phyloP scores from a whole-genome alignment of 2,797 vertebrate species.

The Emydoidea blandingii region DNA sequence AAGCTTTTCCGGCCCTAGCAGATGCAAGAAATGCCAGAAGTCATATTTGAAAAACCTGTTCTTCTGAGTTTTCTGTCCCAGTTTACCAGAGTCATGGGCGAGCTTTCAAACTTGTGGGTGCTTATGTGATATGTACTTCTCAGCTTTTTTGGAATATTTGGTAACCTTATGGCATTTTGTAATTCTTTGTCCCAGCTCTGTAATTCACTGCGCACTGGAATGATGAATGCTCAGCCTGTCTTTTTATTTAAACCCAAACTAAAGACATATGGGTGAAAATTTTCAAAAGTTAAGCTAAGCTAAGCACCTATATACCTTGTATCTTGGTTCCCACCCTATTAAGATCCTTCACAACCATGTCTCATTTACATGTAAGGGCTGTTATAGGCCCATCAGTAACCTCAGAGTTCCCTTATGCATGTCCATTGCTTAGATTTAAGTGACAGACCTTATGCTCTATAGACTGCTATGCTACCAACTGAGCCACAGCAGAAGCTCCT shows the following conservation, averaged over 20 bases:
- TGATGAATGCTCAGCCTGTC: not conserved
- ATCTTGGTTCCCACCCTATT: constrained; percentile 45
- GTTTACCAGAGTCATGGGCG: rapidly evolving
- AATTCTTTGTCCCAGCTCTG: not conserved
- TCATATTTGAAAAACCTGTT: not conserved
- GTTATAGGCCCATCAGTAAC: not conserved
- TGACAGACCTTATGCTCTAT: not conserved
- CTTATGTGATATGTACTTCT: not conserved
- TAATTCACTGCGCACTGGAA: not conserved
- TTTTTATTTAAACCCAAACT: not conserved
- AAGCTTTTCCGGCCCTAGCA: not conserved
- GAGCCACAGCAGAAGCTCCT: not conserved
- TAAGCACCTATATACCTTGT: not conserved
- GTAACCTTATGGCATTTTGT: not conserved
- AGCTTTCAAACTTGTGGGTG: not conserved
- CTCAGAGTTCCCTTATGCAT: not conserved
- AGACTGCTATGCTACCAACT: not conserved
- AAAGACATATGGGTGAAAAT: not conserved
- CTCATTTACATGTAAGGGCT: constrained; percentile 49
- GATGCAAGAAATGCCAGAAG: not conserved
- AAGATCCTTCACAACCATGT: constrained; percentile 68
- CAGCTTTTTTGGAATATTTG: not conserved
- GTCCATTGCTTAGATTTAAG: not conserved
- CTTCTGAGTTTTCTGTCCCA: not conserved
- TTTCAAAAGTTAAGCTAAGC: not conserved